phyloP scores from a whole-genome alignment of 1,140 invertebrate genomes.

The Polypedilum vanderplanki region DNA sequence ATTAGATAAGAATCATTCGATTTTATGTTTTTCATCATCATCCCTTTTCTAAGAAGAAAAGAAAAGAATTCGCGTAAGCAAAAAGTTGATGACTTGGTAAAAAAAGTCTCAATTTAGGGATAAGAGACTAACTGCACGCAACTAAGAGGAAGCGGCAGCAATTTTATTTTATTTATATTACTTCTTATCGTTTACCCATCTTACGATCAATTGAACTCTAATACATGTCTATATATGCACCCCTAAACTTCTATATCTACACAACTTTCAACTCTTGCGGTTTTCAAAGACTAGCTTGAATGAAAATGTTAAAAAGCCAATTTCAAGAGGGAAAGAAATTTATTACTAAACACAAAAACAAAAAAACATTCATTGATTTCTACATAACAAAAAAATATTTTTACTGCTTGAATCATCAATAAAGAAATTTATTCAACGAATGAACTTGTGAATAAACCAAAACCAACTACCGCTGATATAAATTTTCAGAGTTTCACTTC shows the following conservation, averaged over 20 bases:
- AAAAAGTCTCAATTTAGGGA: background rate
- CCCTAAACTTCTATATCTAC: background rate
- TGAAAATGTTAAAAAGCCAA: background rate
- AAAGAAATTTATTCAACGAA: too few species aligned
- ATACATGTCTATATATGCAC: slow-evolving; percentile 4
- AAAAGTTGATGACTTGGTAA: slow-evolving; percentile 12
- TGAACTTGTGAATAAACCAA: too few species aligned
- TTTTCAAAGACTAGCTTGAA: background rate
- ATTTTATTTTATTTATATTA: slow-evolving; percentile 5
- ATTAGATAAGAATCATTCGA: background rate
- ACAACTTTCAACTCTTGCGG: background rate
- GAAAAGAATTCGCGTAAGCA: background rate
- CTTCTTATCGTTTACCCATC: slow-evolving; percentile 21
- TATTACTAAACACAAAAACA: background rate
- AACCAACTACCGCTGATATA: too few species aligned
- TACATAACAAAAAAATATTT: too few species aligned
- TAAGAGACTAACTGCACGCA: background rate
- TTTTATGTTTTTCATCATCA: slow-evolving; percentile 7
- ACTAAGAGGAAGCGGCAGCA: background rate
- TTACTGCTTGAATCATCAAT: too few species aligned
- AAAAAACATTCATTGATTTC: too few species aligned
- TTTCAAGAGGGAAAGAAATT: slow-evolving; percentile 19
- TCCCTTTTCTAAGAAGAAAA: background rate
- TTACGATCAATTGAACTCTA: slow-evolving; percentile 28
- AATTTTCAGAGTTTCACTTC: too few species aligned